phyloP scores from a whole-genome alignment of 1,140 invertebrate genomes.

The Drosophila erecta region DNA sequence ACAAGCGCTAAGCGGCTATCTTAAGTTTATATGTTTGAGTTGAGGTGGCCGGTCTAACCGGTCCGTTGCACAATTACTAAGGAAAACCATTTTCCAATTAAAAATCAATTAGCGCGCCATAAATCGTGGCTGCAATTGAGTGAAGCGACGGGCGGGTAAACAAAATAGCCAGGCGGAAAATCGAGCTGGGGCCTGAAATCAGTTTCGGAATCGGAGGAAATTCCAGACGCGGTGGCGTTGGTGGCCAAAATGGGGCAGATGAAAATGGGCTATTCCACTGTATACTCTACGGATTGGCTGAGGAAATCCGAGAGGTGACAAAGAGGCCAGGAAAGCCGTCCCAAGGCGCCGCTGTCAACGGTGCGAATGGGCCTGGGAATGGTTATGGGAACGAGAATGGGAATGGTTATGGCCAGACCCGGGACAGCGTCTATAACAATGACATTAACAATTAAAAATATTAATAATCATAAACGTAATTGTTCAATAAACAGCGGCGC shows the following conservation, averaged over 20 bases:
- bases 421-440: constrained; percentile 70
- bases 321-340: constrained; percentile 20
- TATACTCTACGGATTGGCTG: constrained; percentile 2
- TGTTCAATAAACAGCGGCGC: constrained; percentile 76
- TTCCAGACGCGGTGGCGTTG: constrained; percentile 60
- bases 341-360: constrained; percentile 40
- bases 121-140: constrained; percentile 65
- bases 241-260: constrained; percentile 21
- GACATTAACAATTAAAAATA: constrained; percentile 81
- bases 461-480: constrained; percentile 82
- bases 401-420: constrained; percentile 41
- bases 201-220: constrained; percentile 26
- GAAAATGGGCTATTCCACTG: constrained; percentile 4
- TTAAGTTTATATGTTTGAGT: constrained; percentile 11
- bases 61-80: constrained; percentile 70
- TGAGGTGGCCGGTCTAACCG: constrained; percentile 41
- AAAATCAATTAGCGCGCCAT: constrained; percentile 73
- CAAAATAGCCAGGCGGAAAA: constrained; percentile 14
- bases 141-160: constrained; percentile 38
- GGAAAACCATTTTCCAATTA: constrained; percentile 75
- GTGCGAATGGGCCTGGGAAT: constrained; percentile 33
- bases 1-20: constrained; percentile 44
- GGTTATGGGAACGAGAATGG: constrained; percentile 32
- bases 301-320: constrained; percentile 20
- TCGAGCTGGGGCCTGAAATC: constrained; percentile 26